Percentiles rank a stretch among this genome's conserved stretches.
Conservation (phyloP, 2,888 invertebrate genomes). For the Acronicta leporina region DNA sequence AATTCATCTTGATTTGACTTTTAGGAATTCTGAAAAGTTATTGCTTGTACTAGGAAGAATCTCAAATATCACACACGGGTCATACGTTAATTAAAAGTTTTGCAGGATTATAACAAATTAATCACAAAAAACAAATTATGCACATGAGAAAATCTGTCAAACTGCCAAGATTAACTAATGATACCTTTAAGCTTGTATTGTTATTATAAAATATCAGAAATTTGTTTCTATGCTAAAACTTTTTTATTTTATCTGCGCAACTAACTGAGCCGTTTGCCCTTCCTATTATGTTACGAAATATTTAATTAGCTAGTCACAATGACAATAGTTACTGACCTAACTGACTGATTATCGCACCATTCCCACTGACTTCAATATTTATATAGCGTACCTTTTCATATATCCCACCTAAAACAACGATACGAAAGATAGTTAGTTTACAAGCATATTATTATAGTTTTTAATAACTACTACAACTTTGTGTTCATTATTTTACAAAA, state of each 20-base stretch:
- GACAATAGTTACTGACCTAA: slow-evolving; percentile 63
- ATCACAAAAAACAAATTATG: too few relatives aligned
- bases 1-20: too few relatives aligned
- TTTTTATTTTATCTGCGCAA: slow-evolving; percentile 27
- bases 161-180: slow-evolving; percentile 22
- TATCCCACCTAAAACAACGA: slow-evolving; percentile 77
- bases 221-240: slow-evolving; percentile 16
- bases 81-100: slow-evolving; percentile 23
- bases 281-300: slow-evolving; percentile 51
- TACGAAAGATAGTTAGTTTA: slow-evolving; percentile 67
- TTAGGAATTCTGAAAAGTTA: too few relatives aligned
- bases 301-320: slow-evolving; percentile 54
- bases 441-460: slow-evolving; percentile 61
- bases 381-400: slow-evolving; percentile 66
- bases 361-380: slow-evolving; percentile 70
- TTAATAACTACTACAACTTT: slow-evolving; percentile 65
- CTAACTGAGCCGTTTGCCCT: slow-evolving; percentile 44
- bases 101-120: slow-evolving; percentile 1
- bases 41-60: too few relatives aligned
- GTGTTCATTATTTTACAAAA: slow-evolving; percentile 69
- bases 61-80: not conserved
- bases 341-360: slow-evolving; percentile 72
- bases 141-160: slow-evolving; percentile 11
- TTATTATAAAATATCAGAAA: slow-evolving; percentile 8
- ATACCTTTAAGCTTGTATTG: not conserved